Percentiles rank a stretch among this genome's conserved stretches.
These are phyloP conservation scores for Xiphophorus birchmanni DNA, from an alignment of 2,797 vertebrate genomes.

Conservation along the genomic window DNA sequence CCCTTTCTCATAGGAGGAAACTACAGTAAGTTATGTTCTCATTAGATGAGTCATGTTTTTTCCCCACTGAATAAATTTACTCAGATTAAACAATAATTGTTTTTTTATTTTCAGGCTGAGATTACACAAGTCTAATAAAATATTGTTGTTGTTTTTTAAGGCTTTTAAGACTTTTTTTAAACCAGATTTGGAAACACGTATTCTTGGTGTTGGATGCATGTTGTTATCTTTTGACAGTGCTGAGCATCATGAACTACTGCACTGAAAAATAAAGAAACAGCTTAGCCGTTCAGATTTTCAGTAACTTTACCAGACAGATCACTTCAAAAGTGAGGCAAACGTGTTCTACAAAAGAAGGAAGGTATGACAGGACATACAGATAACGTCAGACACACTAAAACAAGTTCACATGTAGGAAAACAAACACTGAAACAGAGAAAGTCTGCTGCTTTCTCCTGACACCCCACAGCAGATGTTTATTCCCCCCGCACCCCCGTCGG, in stretches of 20 bases:
- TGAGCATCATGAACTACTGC: background rate
- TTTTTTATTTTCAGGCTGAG: background rate
- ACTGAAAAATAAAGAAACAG: background rate
- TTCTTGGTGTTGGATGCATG: background rate
- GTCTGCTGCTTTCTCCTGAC: background rate
- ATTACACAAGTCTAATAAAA: background rate
- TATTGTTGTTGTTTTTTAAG: background rate
- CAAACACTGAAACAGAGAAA: conserved; percentile 9
- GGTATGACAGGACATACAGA: conserved; percentile 2
- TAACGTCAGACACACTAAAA: background rate
- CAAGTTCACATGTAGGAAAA: conserved; percentile 4
- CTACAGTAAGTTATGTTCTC: background rate
- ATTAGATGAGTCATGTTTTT: background rate
- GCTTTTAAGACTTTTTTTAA: background rate
- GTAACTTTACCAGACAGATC: background rate
- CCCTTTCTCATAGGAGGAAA: background rate
- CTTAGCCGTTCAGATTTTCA: background rate
- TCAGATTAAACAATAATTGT: background rate
- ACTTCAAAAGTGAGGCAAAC: conserved; percentile 12
- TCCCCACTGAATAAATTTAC: background rate
- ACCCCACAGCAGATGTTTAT: conserved; percentile 31
- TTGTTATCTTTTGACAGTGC: background rate
- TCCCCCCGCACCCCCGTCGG: conserved; percentile 32
- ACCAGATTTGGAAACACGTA: background rate
- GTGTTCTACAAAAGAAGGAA: background rate